phyloP scores from a whole-genome alignment of 2,888 invertebrate genomes.

The Antheraea assamensis region DNA sequence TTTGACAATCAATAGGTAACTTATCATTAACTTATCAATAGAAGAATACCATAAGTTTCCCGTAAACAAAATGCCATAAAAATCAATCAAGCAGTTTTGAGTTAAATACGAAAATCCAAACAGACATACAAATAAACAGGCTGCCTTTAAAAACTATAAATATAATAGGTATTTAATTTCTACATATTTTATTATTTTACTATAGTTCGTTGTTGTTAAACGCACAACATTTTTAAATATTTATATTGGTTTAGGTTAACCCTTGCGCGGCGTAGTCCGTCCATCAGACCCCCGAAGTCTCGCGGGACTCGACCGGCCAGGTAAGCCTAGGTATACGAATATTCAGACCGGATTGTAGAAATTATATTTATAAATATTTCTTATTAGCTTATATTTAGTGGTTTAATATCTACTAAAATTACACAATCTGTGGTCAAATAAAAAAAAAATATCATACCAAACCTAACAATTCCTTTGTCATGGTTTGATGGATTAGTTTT shows the following conservation, averaged over 20 bases:
- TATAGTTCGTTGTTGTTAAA: conserved; percentile 17
- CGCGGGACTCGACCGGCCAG: conserved; percentile 65
- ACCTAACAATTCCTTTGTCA: no score
- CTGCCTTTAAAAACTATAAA: no score
- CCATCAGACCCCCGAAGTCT: conserved; percentile 68
- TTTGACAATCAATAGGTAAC: no score
- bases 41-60: no score
- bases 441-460: no score
- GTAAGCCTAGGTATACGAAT: conserved; percentile 46
- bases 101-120: no score
- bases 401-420: not conserved
- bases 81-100: no score
- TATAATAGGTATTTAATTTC: not conserved
- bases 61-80: no score
- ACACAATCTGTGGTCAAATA: no score
- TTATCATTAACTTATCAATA: no score
- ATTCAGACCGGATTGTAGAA: conserved; percentile 35
- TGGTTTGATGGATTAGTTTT: no score
- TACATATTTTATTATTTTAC: conserved; percentile 1
- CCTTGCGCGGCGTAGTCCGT: conserved; percentile 68
- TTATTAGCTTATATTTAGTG: not conserved
- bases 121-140: no score
- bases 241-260: conserved; percentile 78
- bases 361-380: not conserved
- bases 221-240: conserved; percentile 65